Conservation (phyloP, 1,140 invertebrate species). For the Belonocnema kinseyi region DNA sequence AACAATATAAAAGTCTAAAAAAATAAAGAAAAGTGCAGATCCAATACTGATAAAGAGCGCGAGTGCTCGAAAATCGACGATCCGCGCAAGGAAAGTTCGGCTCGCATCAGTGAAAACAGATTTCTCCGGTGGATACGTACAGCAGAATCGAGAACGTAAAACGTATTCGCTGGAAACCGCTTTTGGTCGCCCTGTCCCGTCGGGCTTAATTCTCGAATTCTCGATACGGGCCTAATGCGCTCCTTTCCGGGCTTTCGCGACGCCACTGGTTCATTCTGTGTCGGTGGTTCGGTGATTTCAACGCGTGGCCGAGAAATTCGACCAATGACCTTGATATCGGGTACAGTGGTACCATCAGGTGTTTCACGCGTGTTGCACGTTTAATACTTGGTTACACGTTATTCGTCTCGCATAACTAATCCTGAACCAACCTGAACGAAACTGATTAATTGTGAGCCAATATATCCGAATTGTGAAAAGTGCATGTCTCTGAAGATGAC, state of each 20-base stretch:
- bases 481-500: no score
- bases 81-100: not conserved
- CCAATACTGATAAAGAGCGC: not conserved
- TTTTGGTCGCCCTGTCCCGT: constrained; percentile 20
- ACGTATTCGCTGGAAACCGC: not conserved
- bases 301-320: constrained; percentile 37
- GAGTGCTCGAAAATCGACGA: not conserved
- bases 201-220: not conserved
- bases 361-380: not conserved
- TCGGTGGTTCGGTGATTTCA: constrained; percentile 26
- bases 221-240: constrained; percentile 2
- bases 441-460: no score
- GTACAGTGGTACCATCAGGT: constrained; percentile 34
- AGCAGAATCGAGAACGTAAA: not conserved
- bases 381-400: not conserved
- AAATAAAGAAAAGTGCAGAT: not conserved
- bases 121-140: not conserved
- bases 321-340: constrained; percentile 32
- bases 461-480: no score
- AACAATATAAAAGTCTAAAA: not conserved
- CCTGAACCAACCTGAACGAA: no score
- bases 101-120: constrained; percentile 1
- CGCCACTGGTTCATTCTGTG: constrained; percentile 16
- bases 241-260: constrained; percentile 27
- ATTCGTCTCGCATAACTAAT: no score